These are phyloP conservation scores for Strigops habroptila DNA, from an alignment of 2,113 vertebrate species.

Conservation along the genomic window DNA sequence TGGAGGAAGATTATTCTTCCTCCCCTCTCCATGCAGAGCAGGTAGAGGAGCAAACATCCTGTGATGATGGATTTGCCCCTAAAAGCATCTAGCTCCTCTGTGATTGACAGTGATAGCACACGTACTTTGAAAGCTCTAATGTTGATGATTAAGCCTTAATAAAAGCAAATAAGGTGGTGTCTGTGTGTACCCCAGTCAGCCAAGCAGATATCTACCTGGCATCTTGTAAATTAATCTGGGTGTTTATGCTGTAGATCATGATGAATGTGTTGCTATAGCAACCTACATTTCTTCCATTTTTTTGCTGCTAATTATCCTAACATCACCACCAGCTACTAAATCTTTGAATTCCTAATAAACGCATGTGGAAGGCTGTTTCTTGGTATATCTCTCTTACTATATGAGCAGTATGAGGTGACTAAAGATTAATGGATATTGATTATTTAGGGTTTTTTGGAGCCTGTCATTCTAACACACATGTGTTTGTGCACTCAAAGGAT, in stretches of 20 bases:
- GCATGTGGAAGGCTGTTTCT: constrained; percentile 69
- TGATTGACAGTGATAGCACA: constrained; percentile 79
- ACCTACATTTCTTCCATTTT: constrained; percentile 79
- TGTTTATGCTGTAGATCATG: constrained; percentile 84
- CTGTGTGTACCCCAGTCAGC: constrained; percentile 76
- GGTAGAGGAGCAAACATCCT: not conserved
- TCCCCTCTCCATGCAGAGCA: not conserved
- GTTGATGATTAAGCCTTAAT: constrained; percentile 77
- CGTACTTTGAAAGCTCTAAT: constrained; percentile 76
- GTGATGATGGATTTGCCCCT: constrained; percentile 35
- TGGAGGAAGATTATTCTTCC: not conserved
- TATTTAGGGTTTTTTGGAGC: constrained; percentile 57
- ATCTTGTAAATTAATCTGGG: constrained; percentile 82
- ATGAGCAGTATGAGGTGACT: constrained; percentile 56
- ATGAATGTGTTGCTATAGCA: constrained; percentile 83
- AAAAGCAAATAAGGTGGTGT: constrained; percentile 82
- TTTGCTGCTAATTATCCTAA: constrained; percentile 78
- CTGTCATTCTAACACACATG: not conserved
- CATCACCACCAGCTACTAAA: constrained; percentile 79
- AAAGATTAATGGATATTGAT: constrained; percentile 64
- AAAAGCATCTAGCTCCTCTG: constrained; percentile 48
- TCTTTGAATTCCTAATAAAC: constrained; percentile 83
- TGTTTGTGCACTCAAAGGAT: not conserved
- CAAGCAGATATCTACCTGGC: constrained; percentile 77
- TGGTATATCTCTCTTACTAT: constrained; percentile 57